Percentiles rank a stretch among this genome's conserved stretches.
Evolutionary conservation across 2,797 vertebrate species (phyloP).

Genomic region (Phaenicophaeus curvirostris): DNA sequence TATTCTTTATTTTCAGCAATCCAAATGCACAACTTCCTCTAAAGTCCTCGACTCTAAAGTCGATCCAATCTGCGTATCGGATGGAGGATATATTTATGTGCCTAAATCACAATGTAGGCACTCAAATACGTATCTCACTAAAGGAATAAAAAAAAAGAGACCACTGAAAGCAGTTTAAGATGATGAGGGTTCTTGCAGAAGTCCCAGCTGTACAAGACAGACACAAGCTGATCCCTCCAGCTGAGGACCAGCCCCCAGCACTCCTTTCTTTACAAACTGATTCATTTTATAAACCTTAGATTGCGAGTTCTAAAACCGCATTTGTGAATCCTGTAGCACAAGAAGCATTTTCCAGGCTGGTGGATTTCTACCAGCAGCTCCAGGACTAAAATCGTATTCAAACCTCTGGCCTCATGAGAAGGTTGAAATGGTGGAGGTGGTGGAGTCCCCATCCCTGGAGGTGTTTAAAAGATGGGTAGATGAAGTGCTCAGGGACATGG

Average conservation of each 20-base stretch:
- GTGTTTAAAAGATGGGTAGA: no score
- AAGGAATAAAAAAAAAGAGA: background rate
- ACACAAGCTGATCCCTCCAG: background rate
- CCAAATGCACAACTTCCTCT: background rate
- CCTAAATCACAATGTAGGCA: background rate
- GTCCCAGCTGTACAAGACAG: background rate
- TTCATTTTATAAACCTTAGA: background rate
- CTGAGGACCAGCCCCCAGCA: background rate
- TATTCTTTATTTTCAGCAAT: background rate
- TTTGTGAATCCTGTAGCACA: background rate
- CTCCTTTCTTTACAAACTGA: background rate
- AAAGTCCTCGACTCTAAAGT: background rate
- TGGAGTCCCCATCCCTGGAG: no score
- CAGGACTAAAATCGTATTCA: background rate
- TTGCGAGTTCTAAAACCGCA: background rate
- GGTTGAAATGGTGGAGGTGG: background rate
- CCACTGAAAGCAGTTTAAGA: background rate
- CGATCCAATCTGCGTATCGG: background rate
- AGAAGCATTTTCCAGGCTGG: background rate
- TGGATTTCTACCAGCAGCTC: background rate
- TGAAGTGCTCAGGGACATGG: no score
- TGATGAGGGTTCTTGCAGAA: background rate
- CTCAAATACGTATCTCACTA: background rate
- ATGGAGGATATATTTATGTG: background rate
- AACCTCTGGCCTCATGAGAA: background rate